Evolutionary conservation across 2,113 vertebrate species (phyloP).

Genomic region (Halcyon senegalensis): DNA sequence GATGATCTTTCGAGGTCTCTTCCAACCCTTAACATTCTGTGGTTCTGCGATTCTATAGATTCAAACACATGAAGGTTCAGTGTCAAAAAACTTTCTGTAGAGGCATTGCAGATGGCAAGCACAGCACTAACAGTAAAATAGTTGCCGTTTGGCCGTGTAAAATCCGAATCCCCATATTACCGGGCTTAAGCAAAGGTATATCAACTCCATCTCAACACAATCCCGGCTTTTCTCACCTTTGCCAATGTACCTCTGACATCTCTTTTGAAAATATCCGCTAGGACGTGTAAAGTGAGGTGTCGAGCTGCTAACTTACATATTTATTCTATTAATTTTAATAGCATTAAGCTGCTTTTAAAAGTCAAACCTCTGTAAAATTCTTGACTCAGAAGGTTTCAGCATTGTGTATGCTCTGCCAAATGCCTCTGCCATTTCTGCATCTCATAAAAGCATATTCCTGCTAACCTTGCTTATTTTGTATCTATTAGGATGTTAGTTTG

Average conservation of each 20-base stretch:
- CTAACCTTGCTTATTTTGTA: neutral
- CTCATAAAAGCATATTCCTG: neutral
- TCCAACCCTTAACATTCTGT: too few relatives aligned
- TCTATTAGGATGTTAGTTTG: too few relatives aligned
- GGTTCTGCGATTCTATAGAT: neutral
- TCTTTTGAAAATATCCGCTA: neutral
- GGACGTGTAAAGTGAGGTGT: neutral
- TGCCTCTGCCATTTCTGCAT: neutral
- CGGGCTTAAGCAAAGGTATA: neutral
- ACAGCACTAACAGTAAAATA: neutral
- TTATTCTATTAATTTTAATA: slow-evolving; percentile 47
- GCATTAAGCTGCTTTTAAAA: slow-evolving; percentile 28
- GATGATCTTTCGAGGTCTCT: too few relatives aligned
- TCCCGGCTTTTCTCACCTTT: neutral
- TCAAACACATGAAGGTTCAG: neutral
- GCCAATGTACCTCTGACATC: neutral
- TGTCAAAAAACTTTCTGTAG: rapidly evolving
- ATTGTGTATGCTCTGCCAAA: neutral
- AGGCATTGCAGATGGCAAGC: neutral
- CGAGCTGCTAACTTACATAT: slow-evolving; percentile 17
- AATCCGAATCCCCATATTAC: neutral
- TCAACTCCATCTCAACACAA: neutral
- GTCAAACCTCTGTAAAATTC: neutral
- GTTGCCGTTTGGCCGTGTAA: neutral
- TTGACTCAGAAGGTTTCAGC: neutral